These are phyloP conservation scores for Orestias chungarensis DNA, from an alignment of 2,797 vertebrate species.

Conservation along the genomic window DNA sequence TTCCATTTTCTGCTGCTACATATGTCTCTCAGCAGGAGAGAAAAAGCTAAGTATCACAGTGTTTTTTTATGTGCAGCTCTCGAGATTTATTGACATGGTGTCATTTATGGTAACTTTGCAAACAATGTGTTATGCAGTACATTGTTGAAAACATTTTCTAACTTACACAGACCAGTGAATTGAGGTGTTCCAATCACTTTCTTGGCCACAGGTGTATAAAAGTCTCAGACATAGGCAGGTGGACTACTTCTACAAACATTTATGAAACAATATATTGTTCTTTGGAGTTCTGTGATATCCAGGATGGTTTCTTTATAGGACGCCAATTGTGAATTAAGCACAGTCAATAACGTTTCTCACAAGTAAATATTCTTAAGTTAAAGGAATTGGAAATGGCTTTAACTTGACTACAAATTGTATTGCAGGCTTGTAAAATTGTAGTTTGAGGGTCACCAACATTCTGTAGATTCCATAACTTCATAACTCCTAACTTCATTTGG, in stretches of 20 bases:
- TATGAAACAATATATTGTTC: neutral
- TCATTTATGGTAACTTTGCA: conserved; percentile 66
- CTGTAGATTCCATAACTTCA: neutral
- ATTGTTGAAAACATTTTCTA: neutral
- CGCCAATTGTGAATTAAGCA: neutral
- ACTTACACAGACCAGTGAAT: neutral
- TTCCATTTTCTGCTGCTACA: conserved; percentile 36
- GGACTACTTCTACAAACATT: neutral
- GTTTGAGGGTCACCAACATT: neutral
- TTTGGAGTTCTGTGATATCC: neutral
- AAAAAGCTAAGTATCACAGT: conserved; percentile 40
- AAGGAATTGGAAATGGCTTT: neutral
- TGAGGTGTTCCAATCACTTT: too few species aligned
- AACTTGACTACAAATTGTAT: neutral
- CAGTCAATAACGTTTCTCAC: too few species aligned
- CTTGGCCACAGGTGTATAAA: too few species aligned
- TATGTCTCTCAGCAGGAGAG: conserved; percentile 64
- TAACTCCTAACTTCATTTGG: neutral
- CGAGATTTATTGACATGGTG: conserved; percentile 69
- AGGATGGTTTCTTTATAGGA: neutral
- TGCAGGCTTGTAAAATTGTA: neutral
- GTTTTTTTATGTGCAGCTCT: conserved; percentile 63
- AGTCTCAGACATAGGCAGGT: neutral
- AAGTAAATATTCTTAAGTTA: neutral
- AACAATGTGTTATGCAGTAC: conserved; percentile 60